Base-by-base conservation (phyloP, 1,140 invertebrate genomes). In the Brachionus plicatilis region DNA sequence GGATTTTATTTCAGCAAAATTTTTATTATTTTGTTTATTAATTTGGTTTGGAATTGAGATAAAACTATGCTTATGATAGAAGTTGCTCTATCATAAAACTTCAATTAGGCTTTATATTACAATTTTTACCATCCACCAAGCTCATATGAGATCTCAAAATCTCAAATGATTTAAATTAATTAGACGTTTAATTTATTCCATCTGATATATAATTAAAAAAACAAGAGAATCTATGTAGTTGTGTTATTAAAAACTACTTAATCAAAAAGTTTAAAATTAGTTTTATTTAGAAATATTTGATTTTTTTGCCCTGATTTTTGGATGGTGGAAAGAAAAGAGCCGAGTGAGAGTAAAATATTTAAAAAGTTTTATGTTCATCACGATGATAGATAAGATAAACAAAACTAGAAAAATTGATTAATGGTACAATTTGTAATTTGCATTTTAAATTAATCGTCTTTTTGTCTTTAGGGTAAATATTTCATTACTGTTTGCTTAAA, bases 381-480 rank as follows among this genome's bases (percentile, higher is more conserved):
- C n/a, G 27, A 33, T 68, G 41, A 41, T 17, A 72, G 68, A 72
- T 72, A 72, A 72, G 68, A 72, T 72, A 72, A 72, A 72, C 37
- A 72, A 72, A 20, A 41, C 4, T 12, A 72, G 7, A 72, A 41
- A 43, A 43, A 43, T 41, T 72, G 68, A 72, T 72, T 72, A 72
- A 72, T 72, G 41, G 33, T 47, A 37, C 17, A 72, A 72, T 45
- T 72, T 72, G 68, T 72, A 72, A 72, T 72, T 72, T 72, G 68
- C 68, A 72, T 72, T 72, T 72, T 72, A 72, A 72, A 72, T 72
- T 43, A 72, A 72, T 72, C 37, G 68, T 72, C 68, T 72, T 72
- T 60, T 41, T 72, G 68, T 72, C 68, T 72, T 47, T 72, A 8
- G 68, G 68, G 68, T 43, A 41, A 72, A 60, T 27, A 60, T 60